Evolutionary conservation across 2,797 vertebrate species (phyloP), one percentile per base, ranked within the genome.

Genomic region (Sebastiscus albofasciatus): DNA sequence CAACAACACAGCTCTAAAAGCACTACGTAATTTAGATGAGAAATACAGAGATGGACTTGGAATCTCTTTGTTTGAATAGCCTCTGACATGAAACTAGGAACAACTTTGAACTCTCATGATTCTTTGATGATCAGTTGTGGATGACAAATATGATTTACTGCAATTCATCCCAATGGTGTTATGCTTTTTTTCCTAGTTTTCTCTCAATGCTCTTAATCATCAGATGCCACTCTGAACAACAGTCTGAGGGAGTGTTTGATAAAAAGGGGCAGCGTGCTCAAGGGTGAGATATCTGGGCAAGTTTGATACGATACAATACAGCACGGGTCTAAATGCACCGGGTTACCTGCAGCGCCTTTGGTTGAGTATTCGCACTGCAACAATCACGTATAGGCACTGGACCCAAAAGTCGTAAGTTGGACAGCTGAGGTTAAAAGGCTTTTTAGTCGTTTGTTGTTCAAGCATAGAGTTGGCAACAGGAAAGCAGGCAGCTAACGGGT

Each of bases 341-440:
- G 29, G 46, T 69, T 75, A 61, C 68, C 70, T 49, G 54, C 69
- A 75, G 49, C 14, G n/a, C 16, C 46, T 65, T 34, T 56, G 64
- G 56, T 52, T 64, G 29, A 69, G 56, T 31, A 24, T 60, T 69
- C 9, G 8, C 59, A 22, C 42, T 18, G 27, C 49, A 83, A 72
- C 29, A 42, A 42, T 74, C 49, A 59, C 29, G 22, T 56, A 61
- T 24, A 81, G 42, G 16, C 34, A 36, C 4, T 36, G 75, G 18
- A 78, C 75, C 10, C 55, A 65, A 75, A 76, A 82, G 70, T 71
- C 11, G 10, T 42, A 27, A 11, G 58, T 56, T 83, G 77, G 78
- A 83, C 81, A 87, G 78, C 56, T 80, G 62, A 65, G 81, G 81
- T 83, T 69, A 86, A 88, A 86, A 78, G 69, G 61, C 68, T 83